These are phyloP conservation scores for Aurelia aurita complex sp. Pacific DNA, from an alignment of 30 jellyfish, hydroid and myxozoan species.

Conservation along the genomic window DNA sequence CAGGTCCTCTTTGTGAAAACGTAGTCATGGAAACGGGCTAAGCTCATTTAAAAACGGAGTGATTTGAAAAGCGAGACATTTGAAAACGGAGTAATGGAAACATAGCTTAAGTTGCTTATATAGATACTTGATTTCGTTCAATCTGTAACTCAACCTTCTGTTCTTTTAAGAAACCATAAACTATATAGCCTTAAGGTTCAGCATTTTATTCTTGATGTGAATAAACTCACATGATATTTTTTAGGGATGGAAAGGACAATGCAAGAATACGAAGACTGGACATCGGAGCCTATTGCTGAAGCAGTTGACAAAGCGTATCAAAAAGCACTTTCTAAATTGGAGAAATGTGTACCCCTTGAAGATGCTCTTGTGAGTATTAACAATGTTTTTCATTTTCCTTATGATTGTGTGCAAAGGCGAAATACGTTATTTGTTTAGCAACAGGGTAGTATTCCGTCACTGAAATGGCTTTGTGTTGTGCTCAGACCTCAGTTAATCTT, in stretches of 20 bases:
- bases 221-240: not conserved
- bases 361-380: conserved; percentile 77
- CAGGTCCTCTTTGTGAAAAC: too few species aligned
- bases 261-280: conserved; percentile 93
- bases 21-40: too few species aligned
- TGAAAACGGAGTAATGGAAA: too few species aligned
- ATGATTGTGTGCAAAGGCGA: not conserved
- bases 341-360: conserved; percentile 73
- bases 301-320: conserved; percentile 58
- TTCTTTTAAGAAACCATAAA: not conserved
- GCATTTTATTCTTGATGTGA: not conserved
- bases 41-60: too few species aligned
- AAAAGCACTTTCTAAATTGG: conserved; percentile 67
- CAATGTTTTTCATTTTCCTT: not conserved
- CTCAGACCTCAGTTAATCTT: too few species aligned
- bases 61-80: too few species aligned
- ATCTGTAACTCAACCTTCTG: not conserved
- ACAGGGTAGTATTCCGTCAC: too few species aligned
- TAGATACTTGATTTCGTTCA: not conserved
- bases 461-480: too few species aligned
- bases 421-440: not conserved
- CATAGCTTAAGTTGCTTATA: too few species aligned
- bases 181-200: not conserved
- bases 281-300: conserved; percentile 79
- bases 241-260: conserved; percentile 84